These are phyloP conservation scores for Leucania comma DNA, from an alignment of 2,888 invertebrate genomes.

Conservation along the genomic window DNA sequence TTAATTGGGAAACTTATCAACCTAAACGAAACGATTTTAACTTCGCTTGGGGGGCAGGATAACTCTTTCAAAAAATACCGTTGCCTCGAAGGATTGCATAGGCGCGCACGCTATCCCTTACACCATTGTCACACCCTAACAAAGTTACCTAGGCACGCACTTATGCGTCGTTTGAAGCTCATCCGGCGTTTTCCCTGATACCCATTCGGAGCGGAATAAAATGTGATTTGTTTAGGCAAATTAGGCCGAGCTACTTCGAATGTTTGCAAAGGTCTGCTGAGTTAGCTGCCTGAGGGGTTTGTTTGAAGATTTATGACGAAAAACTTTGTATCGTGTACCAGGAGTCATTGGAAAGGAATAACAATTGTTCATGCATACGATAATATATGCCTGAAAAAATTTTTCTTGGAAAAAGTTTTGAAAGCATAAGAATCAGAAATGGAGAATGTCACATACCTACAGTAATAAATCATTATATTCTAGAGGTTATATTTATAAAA, in stretches of 20 bases:
- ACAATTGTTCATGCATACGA: slow-evolving; percentile 34
- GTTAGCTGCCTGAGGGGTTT: slow-evolving; percentile 12
- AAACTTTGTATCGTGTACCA: slow-evolving; percentile 22
- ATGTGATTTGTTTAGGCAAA: slow-evolving; percentile 60
- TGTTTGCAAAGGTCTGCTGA: slow-evolving; percentile 39
- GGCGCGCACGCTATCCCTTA: not conserved
- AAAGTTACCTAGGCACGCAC: slow-evolving; percentile 57
- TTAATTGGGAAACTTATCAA: too few species aligned
- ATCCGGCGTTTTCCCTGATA: slow-evolving; percentile 43
- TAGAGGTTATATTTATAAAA: not conserved
- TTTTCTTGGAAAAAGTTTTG: slow-evolving; percentile 4
- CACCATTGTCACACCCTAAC: not conserved
- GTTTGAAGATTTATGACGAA: slow-evolving; percentile 34
- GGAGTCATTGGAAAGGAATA: slow-evolving; percentile 7
- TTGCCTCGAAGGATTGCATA: not conserved
- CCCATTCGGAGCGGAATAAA: slow-evolving; percentile 51
- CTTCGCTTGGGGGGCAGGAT: too few species aligned
- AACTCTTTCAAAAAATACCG: too few species aligned
- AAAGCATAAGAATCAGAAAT: not conserved
- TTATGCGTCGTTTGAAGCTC: slow-evolving; percentile 57
- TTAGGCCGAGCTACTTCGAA: slow-evolving; percentile 30
- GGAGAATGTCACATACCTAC: too few species aligned
- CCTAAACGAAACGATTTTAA: too few species aligned
- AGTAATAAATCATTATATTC: not conserved
- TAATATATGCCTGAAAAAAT: slow-evolving; percentile 1